A percentile compares a stretch with the other conserved stretches of the same genome.
Conservation (phyloP, 2,797 vertebrate genomes). For the Borostomias antarcticus region DNA sequence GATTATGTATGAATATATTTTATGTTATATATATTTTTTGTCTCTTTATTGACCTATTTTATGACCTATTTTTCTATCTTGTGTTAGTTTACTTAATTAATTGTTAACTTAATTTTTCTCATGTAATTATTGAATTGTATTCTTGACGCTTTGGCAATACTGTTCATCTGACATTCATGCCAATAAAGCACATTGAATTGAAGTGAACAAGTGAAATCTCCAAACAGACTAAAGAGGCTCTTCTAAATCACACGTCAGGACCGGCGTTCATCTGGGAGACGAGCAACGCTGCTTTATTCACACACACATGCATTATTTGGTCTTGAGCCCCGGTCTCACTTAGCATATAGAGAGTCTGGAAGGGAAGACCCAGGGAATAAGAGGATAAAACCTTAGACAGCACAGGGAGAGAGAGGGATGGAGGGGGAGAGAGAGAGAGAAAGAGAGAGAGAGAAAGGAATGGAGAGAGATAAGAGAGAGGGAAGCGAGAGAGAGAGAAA, state of each 20-base stretch:
- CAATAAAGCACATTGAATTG: too few species aligned
- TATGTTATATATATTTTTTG: too few species aligned
- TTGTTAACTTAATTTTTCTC: too few species aligned
- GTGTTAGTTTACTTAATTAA: too few species aligned
- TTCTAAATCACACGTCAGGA: slow-evolving; percentile 12
- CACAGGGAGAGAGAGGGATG: slow-evolving; percentile 8
- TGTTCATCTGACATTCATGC: too few species aligned
- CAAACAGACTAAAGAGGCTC: too few species aligned
- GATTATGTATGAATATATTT: too few species aligned
- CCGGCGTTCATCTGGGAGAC: slow-evolving; percentile 39
- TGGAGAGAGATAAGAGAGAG: not conserved
- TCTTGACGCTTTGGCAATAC: too few species aligned
- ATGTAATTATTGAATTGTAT: too few species aligned
- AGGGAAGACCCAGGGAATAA: not conserved
- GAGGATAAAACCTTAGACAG: slow-evolving; percentile 13
- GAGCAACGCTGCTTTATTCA: slow-evolving; percentile 50
- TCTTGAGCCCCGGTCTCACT: slow-evolving; percentile 53
- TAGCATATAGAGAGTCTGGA: slow-evolving; percentile 73
- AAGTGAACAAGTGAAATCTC: too few species aligned
- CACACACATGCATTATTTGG: slow-evolving; percentile 46
- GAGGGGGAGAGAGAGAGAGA: not conserved
- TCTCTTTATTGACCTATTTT: too few species aligned
- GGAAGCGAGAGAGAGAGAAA: not conserved
- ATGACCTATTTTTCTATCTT: too few species aligned
- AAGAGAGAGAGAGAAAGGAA: not conserved